phyloP scores from a whole-genome alignment of 2,888 invertebrate genomes.

The Chrysolina americana region DNA sequence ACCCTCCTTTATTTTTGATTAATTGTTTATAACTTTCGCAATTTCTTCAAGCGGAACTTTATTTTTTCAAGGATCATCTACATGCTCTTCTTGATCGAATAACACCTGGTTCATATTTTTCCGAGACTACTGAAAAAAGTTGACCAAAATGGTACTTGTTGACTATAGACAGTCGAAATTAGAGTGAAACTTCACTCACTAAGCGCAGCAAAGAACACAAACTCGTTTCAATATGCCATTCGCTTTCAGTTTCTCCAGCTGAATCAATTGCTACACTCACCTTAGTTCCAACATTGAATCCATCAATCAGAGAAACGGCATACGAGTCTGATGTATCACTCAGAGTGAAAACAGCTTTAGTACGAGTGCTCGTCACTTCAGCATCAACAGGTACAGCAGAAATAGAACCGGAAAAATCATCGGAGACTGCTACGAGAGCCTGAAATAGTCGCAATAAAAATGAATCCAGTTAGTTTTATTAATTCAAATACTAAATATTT shows the following conservation, averaged over 20 bases:
- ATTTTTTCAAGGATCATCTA: no score
- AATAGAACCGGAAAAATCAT: constrained; percentile 31
- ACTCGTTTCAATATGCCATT: neutral
- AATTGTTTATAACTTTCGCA: no score
- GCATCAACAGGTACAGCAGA: constrained; percentile 19
- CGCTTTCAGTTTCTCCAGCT: no score
- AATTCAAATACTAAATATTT: neutral
- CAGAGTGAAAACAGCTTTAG: constrained; percentile 27
- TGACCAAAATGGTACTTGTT: no score
- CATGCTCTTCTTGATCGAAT: no score
- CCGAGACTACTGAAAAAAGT: no score
- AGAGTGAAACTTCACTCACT: neutral
- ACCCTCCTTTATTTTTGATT: no score
- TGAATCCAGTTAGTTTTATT: neutral
- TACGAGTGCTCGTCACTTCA: constrained; percentile 17
- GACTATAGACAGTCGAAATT: no score
- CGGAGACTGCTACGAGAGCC: constrained; percentile 29
- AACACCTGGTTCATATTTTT: no score
- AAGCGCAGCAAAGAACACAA: neutral
- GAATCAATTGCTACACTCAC: constrained; percentile 14
- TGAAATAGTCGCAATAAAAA: neutral
- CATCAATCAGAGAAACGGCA: constrained; percentile 32
- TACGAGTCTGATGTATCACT: constrained; percentile 24
- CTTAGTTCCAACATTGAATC: constrained; percentile 35
- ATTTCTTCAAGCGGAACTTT: no score